phyloP scores from a whole-genome alignment of 1,140 invertebrate species.

The Cyclina sinensis region DNA sequence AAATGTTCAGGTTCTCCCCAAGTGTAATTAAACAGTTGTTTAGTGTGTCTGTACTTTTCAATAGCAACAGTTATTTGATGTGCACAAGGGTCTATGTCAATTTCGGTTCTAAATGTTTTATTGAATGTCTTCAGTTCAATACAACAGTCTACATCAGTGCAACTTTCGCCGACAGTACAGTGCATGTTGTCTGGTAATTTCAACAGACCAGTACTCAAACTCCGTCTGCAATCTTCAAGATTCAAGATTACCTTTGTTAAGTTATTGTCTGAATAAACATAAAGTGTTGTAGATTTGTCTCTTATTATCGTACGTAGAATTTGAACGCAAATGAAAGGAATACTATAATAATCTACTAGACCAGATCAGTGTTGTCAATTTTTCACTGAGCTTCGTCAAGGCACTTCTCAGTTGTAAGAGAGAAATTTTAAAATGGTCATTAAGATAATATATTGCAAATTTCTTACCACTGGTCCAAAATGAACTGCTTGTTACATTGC shows the following conservation, averaged over 20 bases:
- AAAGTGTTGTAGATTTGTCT: no score
- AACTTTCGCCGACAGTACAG: background rate
- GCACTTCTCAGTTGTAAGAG: no score
- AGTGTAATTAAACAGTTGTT: slow-evolving; percentile 26
- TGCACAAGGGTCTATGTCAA: background rate
- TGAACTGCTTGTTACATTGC: background rate
- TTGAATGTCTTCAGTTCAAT: background rate
- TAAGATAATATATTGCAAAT: background rate
- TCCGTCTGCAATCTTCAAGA: background rate
- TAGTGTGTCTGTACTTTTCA: background rate
- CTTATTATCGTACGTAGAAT: no score
- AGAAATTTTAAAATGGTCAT: no score
- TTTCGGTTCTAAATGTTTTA: background rate
- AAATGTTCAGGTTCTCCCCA: slow-evolving; percentile 47
- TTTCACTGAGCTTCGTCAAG: no score
- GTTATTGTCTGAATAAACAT: no score
- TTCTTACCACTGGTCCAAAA: background rate
- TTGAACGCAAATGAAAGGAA: no score
- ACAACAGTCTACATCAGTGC: background rate
- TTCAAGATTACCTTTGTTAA: no score
- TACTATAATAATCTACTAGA: no score
- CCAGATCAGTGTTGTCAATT: no score
- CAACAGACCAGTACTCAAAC: background rate
- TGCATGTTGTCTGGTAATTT: background rate
- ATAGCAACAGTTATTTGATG: background rate